A percentile compares a stretch with the other conserved stretches of the same genome.
Evolutionary conservation across 1,140 invertebrate species (phyloP).

Genomic region (Tenebrio molitor): DNA sequence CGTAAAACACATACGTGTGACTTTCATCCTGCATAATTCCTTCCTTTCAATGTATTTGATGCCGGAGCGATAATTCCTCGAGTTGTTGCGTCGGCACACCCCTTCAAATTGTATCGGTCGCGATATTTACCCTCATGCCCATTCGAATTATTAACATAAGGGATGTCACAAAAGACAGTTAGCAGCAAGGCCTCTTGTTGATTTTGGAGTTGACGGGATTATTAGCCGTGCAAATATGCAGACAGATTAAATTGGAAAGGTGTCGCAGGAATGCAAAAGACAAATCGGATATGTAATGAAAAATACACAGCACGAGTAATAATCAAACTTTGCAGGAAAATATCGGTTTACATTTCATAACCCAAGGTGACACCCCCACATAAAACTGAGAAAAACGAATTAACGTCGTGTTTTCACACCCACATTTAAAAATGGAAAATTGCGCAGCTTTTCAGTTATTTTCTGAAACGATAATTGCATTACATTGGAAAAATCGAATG

Average conservation of each 20-base stretch:
- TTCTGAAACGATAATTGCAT: too few species aligned
- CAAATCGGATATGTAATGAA: slow-evolving; percentile 2
- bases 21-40: slow-evolving; percentile 23
- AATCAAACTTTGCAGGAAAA: not conserved
- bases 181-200: slow-evolving; percentile 19
- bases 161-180: slow-evolving; percentile 22
- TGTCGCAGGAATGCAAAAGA: not conserved
- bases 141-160: slow-evolving; percentile 34
- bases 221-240: slow-evolving; percentile 21
- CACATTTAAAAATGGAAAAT: too few species aligned
- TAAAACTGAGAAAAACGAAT: too few species aligned
- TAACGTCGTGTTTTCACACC: too few species aligned
- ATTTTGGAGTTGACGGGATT: slow-evolving; percentile 28
- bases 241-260: slow-evolving; percentile 17
- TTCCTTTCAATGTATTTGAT: slow-evolving; percentile 24
- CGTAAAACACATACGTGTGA: slow-evolving; percentile 28
- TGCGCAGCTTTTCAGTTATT: too few species aligned
- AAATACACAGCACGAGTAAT: slow-evolving; percentile 7
- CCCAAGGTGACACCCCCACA: not conserved
- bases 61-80: not conserved
- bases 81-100: slow-evolving; percentile 1
- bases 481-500: too few species aligned
- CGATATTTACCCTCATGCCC: slow-evolving; percentile 21
- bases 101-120: not conserved
- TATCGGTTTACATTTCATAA: not conserved